Base-by-base conservation (phyloP, 2,888 invertebrate species). In the Sisyra nigra region DNA sequence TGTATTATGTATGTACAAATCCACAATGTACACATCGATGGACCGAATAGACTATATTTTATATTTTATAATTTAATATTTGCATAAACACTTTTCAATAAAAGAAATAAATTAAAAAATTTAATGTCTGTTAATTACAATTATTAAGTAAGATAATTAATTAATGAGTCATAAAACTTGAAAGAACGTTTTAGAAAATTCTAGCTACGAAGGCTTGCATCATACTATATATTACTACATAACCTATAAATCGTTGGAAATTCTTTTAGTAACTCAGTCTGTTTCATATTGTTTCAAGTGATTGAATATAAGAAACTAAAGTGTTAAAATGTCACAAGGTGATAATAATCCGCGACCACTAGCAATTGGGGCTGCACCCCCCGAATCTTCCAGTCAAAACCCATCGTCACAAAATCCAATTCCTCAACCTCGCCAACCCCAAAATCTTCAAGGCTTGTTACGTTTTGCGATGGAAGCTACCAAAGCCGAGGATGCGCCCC, bases 1-100 rank as follows among this genome's bases (percentile, higher is more conserved):
- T 96, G 35, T 96, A 96, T 61, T 96, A 96, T 57, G 96, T 96
- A 2, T 96, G 96, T 59, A 93, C 93, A 0, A 85, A 82, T 63
- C 72, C 74, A 44, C 84, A 86, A 58, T 96, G 96, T 62, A 82
- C 85, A 46, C 92, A 96, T 62, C 74, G 92, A 52, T 96, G 94
- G 94, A 96, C 94, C 45, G 96, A 96, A 70, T 94, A 64, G 62
- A 52, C 45, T 31, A 37, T 8, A 32, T 38, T 14, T 29, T 14
- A 34, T 19, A 31, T 6, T 37, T 38, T 13, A 34, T 34, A 2
- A 4, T 34, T 8, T 38, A 10, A 11, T 3, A 17, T 38, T 18
- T 24, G 5, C 19, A 9, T 19, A 38, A 38, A 11, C 10, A 19
- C 10, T 17, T 38, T 24, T 19, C 3, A 3, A 24, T 10, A 3